Base-by-base conservation (phyloP, 2,888 invertebrate genomes). In the Latheticus oryzae region DNA sequence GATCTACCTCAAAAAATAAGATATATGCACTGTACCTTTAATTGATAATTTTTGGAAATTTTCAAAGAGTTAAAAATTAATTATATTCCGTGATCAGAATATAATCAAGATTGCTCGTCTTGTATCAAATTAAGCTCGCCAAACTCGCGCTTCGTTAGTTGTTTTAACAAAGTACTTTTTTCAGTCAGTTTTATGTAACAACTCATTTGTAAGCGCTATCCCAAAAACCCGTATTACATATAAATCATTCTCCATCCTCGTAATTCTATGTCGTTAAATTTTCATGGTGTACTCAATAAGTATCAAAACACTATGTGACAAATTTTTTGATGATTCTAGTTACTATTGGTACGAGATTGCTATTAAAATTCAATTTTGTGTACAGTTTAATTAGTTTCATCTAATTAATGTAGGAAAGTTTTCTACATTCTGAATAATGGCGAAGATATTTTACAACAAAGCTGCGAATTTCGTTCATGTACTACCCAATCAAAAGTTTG, bases 381-480 rank as follows among this genome's bases (percentile, higher is more conserved):
- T n/a, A n/a, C n/a, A n/a, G n/a, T 37, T 37, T 54, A 38, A 47
- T 47, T 33, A 32, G 15, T 45, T 54, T 55, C 48, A 40, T 32
- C 15, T 13, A 30, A 30, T 30, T 51, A 30, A 51, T 51, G 11
- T 30, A 17, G 38, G 26, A 11, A 40, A 51, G 21, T 51, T 48
- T 38, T 28, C 16, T 37, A 17, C 30, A 38, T 17, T 8, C 16
- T 33, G 30, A 51, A 30, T 51, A 38, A 40, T 51, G 51, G 11
- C 13, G 40, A 28, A 35, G 35, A 35, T 48, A 48, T 48, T 35
- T 37, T 37, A 35, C 9, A 37, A 9, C 9, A 21, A 37, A 17
- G 35, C 28, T 23, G n/a, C 2, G n/a, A n/a, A 13, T 35, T 35
- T 37, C 35, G 37, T 48, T 13, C 48, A 9, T 23, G 9, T 43